Percentiles rank a stretch among this genome's conserved stretches.
phyloP scores from a whole-genome alignment of 2,888 invertebrate species.

The Gortyna flavago region DNA sequence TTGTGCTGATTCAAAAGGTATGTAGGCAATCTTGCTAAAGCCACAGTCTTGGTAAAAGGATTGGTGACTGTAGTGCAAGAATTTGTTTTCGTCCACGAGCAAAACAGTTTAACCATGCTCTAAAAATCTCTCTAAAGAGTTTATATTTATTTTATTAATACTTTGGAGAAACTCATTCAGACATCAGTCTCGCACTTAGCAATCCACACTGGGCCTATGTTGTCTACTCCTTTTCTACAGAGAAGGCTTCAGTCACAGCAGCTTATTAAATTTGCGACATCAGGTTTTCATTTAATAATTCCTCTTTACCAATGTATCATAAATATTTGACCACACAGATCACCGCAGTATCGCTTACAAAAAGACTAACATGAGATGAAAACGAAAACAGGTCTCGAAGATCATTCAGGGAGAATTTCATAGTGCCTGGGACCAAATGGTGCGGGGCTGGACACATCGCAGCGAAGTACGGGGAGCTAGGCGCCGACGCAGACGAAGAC shows the following conservation, averaged over 20 bases:
- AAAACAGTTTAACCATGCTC: not conserved
- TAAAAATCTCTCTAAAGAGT: not conserved
- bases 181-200: not conserved
- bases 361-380: slow-evolving; percentile 62
- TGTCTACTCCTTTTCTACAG: not conserved
- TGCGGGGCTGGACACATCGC: slow-evolving; percentile 92
- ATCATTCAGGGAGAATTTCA: slow-evolving; percentile 89
- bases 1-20: not conserved
- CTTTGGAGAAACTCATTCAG: not conserved
- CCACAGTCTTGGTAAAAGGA: not conserved
- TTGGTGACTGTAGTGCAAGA: not conserved
- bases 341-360: slow-evolving; percentile 20
- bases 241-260: not conserved
- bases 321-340: slow-evolving; percentile 49
- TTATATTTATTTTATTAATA: not conserved
- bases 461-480: slow-evolving; percentile 91
- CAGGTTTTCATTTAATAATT: slow-evolving; percentile 4
- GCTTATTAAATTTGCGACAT: not conserved
- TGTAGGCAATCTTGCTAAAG: not conserved
- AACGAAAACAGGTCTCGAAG: slow-evolving; percentile 82
- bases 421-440: slow-evolving; percentile 93
- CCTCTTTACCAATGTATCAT: slow-evolving; percentile 29
- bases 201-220: not conserved
- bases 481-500: slow-evolving; percentile 89
- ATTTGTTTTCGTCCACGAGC: not conserved